Percentiles rank a stretch among this genome's conserved stretches.
phyloP scores from a whole-genome alignment of 2,113 vertebrate genomes.

The Pangasianodon gigas region DNA sequence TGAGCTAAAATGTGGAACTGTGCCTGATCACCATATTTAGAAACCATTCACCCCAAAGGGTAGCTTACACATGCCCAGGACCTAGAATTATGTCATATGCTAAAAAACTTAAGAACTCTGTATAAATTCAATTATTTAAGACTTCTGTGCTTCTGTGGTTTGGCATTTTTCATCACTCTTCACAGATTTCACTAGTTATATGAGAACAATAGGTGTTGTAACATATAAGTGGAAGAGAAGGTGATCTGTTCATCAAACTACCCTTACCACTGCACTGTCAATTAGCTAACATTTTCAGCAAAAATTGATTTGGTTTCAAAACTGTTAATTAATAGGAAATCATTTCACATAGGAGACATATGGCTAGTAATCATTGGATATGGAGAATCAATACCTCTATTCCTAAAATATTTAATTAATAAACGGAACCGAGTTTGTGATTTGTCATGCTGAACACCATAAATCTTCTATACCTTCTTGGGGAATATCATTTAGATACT shows the following conservation, averaged over 20 bases:
- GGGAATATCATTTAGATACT: not conserved
- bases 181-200: not conserved
- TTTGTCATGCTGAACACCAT: not conserved
- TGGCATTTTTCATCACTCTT: not conserved
- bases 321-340: not conserved
- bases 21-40: not conserved
- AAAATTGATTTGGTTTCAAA: not conserved
- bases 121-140: not conserved
- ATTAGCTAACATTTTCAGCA: not conserved
- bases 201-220: not conserved
- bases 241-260: not conserved
- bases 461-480: not conserved
- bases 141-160: not conserved
- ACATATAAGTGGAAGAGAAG: not conserved
- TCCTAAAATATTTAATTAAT: not conserved
- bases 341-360: not conserved
- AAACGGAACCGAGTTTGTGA: not conserved
- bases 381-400: not conserved
- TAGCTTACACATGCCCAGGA: not conserved
- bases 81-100: not conserved
- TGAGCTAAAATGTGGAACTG: not conserved
- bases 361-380: not conserved
- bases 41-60: not conserved
- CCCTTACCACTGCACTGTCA: not conserved
- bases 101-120: not conserved